Evolutionary conservation across 2,888 invertebrate species (phyloP), one percentile per base, ranked within the genome.

Genomic region (Metalampra italica): DNA sequence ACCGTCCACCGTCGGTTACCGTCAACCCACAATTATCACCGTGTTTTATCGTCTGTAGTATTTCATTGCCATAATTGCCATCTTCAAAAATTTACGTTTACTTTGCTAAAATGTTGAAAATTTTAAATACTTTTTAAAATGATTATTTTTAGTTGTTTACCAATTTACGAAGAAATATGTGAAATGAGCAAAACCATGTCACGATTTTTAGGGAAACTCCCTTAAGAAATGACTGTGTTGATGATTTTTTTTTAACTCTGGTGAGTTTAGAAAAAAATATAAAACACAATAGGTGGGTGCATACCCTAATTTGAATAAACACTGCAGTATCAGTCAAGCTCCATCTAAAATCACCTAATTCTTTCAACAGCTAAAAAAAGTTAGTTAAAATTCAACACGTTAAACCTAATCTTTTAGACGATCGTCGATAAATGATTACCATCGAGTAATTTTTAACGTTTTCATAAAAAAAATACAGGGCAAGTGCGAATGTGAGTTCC

Each of bases 371-470:
- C 29, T 40, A 48, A 30, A 48, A 46, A 45, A 49, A 49, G 51
- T 52, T 60, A 65, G 61, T 68, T 64, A 63, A 66, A 68, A 74
- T 67, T 62, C 68, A 65, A 62, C 62, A 65, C 57, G 62, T 64
- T 63, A 61, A 51, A 57, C 4, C n/a, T 62, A 66, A 66, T 72
- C 63, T 61, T 51, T 44, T 59, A 62, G 7, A 61, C 68, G 71
- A 77, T 78, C 68, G 56, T 63, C 66, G 69, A 75, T 71, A 63
- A 59, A 43, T 57, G 73, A 80, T 78, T 71, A 71, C 50, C 47
- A 60, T 60, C 64, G 55, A 66, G 66, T 68, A 69, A 72, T 77
- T 76, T 69, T 68, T 59, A 65, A 66, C 71, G 68, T 75, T 78
- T 73, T 70, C 54, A 63, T 60, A 68, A 64, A 66, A 76, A 77